These are phyloP conservation scores for Panthera leo DNA, from an alignment of 2,113 vertebrate species.

Conservation along the genomic window DNA sequence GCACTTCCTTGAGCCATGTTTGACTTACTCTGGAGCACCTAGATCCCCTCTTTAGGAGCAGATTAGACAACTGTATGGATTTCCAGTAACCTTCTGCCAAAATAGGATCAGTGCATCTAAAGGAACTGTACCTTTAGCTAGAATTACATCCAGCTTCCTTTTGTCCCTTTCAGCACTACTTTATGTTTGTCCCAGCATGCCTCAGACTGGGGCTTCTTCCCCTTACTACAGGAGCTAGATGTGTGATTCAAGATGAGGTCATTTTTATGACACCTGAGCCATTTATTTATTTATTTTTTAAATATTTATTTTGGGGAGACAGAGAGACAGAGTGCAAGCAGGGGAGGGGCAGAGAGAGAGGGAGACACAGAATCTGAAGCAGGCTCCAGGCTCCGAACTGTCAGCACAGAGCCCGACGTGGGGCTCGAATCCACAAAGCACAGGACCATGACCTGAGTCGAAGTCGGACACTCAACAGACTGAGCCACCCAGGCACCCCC, in stretches of 20 bases:
- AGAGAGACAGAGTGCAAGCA: too few relatives aligned
- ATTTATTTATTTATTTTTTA: not conserved
- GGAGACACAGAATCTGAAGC: too few relatives aligned
- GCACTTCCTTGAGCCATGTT: not conserved
- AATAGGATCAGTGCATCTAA: not conserved
- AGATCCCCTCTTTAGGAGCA: not conserved
- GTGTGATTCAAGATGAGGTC: not conserved
- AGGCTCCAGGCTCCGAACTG: too few relatives aligned
- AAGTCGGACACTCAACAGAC: too few relatives aligned
- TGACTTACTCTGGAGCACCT: not conserved
- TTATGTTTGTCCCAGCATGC: not conserved
- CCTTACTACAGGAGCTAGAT: not conserved
- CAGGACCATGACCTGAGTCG: too few relatives aligned
- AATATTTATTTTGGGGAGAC: too few relatives aligned
- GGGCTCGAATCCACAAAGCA: too few relatives aligned
- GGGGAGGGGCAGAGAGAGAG: too few relatives aligned
- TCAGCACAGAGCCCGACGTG: too few relatives aligned
- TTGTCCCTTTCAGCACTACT: not conserved
- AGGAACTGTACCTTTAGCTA: not conserved
- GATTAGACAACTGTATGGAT: fast-evolving
- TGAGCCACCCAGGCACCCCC: too few relatives aligned
- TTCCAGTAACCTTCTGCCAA: not conserved
- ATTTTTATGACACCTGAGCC: not conserved
- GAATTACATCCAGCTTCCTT: not conserved
- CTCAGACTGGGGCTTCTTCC: not conserved